Evolutionary conservation across 2,797 vertebrate species (phyloP).

Genomic region (Urophycis tenuis): DNA sequence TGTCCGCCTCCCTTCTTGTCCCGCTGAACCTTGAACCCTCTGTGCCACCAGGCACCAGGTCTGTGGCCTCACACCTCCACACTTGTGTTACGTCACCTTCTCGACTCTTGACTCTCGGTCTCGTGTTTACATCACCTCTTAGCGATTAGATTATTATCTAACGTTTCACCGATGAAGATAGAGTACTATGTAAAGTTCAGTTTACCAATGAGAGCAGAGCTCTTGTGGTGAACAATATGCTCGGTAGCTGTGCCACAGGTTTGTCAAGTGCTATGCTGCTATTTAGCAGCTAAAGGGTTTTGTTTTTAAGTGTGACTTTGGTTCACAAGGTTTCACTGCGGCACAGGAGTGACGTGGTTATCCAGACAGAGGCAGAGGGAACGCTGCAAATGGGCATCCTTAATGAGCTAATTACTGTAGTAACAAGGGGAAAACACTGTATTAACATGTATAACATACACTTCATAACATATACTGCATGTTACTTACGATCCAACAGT

Average conservation of each 20-base stretch:
- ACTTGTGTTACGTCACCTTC: neutral
- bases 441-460: neutral
- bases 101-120: neutral
- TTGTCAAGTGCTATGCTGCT: no score
- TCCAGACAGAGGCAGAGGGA: no score
- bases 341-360: no score
- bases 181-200: no score
- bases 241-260: no score
- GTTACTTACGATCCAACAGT: neutral
- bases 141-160: neutral
- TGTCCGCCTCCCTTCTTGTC: constrained; percentile 19
- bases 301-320: neutral
- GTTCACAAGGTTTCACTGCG: neutral
- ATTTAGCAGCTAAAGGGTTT: neutral
- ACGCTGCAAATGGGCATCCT: no score
- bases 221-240: no score
- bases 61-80: neutral
- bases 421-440: neutral
- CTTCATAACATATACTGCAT: no score
- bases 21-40: neutral
- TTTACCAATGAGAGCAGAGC: no score
- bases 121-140: neutral
- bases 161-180: neutral
- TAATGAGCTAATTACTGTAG: neutral
- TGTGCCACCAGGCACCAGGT: neutral